Base-by-base conservation (phyloP, 2,113 vertebrate genomes). In the Polypterus bichir region DNA sequence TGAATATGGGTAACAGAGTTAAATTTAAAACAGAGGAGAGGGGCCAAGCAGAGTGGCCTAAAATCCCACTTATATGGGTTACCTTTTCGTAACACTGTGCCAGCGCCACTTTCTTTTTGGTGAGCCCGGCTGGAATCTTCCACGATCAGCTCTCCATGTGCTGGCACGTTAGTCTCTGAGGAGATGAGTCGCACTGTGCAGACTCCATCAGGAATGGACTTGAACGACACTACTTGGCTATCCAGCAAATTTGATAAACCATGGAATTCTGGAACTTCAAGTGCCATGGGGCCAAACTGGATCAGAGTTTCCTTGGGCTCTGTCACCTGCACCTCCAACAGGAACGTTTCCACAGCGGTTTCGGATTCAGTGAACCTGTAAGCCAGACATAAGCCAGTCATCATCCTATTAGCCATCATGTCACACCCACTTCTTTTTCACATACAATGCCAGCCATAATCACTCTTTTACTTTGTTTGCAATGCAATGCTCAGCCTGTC, bases 291-390 rank as follows among this genome's bases (percentile, higher is more conserved):
- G 9, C 81, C 85, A 68, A 81, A 57, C 44, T 73, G 59, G 68
- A 78, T 69, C 64, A 83, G 55, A 11, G 68, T 64, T 4, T 63
- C 64, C 9, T 62, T 57, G 0, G 74, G 54, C 54, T 81, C 85
- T 59, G 77, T 62, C 60, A 83, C 74, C 64, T 57, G 57, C 62
- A 85, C 46, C 2, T 46, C 70, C 71, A 87, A 61, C 3, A 83
- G 3, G 68, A 87, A 67, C 1, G 54, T 77, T 76, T 88, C 82
- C 74, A 71, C 60, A 54, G 66, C 59, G 1, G 85, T 86, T 56
- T 88, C 73, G 1, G 73, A 78, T 55, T 83, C 74, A 52, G 79
- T 77, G 79, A 91, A 91, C 71, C 89, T 91, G 66, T 64, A 64
- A 70, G 62, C 64, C 52, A 64, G 9, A 72, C 55, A 70, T 3